phyloP scores from a whole-genome alignment of 2,797 vertebrate genomes.

The Pseudochirops cupreus region DNA sequence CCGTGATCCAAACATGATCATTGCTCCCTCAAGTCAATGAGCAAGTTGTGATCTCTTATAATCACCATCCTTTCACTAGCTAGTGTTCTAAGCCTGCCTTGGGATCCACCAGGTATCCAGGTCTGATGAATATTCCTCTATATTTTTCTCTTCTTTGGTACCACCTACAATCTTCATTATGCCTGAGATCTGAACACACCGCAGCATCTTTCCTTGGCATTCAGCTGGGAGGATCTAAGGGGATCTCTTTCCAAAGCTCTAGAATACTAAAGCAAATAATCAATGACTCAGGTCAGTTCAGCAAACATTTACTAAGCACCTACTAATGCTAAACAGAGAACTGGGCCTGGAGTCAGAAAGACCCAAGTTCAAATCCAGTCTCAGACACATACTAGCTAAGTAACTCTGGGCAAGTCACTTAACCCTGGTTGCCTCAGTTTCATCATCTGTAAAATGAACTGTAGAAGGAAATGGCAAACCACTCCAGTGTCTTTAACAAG shows the following conservation, averaged over 20 bases:
- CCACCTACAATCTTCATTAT: neutral
- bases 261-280: neutral
- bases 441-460: neutral
- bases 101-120: neutral
- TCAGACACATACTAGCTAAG: neutral
- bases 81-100: neutral
- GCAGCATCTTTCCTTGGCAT: neutral
- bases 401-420: neutral
- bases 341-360: neutral
- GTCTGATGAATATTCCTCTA: neutral
- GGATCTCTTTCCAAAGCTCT: neutral
- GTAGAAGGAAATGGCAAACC: neutral
- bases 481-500: neutral
- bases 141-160: neutral
- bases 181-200: neutral
- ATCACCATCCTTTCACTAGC: neutral
- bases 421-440: neutral
- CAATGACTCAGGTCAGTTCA: neutral
- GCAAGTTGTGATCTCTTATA: constrained; percentile 17
- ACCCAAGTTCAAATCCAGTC: neutral
- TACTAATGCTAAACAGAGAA: neutral
- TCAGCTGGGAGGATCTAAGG: neutral
- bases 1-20: constrained; percentile 19
- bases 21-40: constrained; percentile 48
- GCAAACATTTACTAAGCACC: neutral